Conservation (phyloP, 2,797 vertebrate species). For the Rhinophrynus dorsalis region DNA sequence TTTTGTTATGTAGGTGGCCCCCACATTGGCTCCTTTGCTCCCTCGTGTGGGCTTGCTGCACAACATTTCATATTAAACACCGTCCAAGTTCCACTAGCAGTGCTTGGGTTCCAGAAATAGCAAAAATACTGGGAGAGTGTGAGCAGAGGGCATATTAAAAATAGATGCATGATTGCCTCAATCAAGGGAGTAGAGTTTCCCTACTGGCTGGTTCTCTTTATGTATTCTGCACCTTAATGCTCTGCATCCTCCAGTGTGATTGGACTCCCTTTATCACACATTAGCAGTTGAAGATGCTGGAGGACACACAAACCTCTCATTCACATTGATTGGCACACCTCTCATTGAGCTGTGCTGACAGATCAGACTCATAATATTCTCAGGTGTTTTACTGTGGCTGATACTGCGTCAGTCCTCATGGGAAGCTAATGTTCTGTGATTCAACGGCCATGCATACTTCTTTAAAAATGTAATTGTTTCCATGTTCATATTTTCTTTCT, state of each 20-base stretch:
- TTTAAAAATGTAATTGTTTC: too few species aligned
- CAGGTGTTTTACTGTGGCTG: too few species aligned
- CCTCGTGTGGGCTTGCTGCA: constrained; percentile 16
- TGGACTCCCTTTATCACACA: not conserved
- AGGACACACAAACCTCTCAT: not conserved
- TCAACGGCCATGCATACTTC: too few species aligned
- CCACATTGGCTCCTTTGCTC: not conserved
- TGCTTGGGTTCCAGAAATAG: constrained; percentile 32
- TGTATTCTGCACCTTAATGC: not conserved
- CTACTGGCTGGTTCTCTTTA: not conserved
- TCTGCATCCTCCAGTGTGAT: not conserved
- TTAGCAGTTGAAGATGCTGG: not conserved
- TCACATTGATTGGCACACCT: not conserved
- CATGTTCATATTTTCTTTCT: too few species aligned
- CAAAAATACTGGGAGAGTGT: constrained; percentile 3
- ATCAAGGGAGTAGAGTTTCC: not conserved
- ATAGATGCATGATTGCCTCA: constrained; percentile 19
- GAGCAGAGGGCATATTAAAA: constrained; percentile 41
- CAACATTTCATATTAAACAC: constrained; percentile 1
- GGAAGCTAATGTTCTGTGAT: too few species aligned
- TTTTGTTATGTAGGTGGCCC: not conserved
- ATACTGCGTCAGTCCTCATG: too few species aligned
- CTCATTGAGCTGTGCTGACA: not conserved
- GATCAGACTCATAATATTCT: too few species aligned
- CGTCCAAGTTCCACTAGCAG: not conserved